Percentiles rank a stretch among this genome's conserved stretches.
These are phyloP conservation scores for Callimorpha dominula DNA, from an alignment of 2,888 invertebrate genomes.

Conservation along the genomic window DNA sequence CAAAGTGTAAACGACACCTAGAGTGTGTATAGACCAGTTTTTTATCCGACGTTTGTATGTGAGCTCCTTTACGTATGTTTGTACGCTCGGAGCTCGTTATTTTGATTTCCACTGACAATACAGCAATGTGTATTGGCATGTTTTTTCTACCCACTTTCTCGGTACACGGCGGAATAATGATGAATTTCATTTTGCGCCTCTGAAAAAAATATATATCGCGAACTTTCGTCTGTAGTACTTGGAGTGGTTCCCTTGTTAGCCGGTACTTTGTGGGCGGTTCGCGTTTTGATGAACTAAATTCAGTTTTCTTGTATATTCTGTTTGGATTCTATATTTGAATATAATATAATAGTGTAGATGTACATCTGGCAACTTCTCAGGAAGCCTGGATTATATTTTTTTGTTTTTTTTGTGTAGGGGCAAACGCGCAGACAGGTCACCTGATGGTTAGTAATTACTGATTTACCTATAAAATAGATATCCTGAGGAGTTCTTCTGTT, in stretches of 20 bases:
- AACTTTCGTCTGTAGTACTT: conserved; percentile 19
- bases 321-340: background rate
- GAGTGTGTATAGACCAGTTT: conserved; percentile 23
- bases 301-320: background rate
- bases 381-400: too few species aligned
- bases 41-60: conserved; percentile 42
- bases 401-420: too few species aligned
- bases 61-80: conserved; percentile 43
- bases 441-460: too few species aligned
- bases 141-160: conserved; percentile 43
- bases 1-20: background rate
- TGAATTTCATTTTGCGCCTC: conserved; percentile 40
- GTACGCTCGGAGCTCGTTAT: conserved; percentile 49
- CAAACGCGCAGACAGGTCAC: too few species aligned
- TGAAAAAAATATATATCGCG: conserved; percentile 28
- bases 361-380: too few species aligned
- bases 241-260: conserved; percentile 16
- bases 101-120: conserved; percentile 60
- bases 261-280: conserved; percentile 1
- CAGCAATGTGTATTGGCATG: conserved; percentile 35
- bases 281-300: conserved; percentile 3
- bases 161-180: conserved; percentile 50
- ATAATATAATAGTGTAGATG: background rate
- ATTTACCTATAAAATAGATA: too few species aligned
- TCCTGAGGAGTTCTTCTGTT: too few species aligned